Base-by-base conservation (phyloP, 1,140 invertebrate species). In the Drosophila bipectinata region DNA sequence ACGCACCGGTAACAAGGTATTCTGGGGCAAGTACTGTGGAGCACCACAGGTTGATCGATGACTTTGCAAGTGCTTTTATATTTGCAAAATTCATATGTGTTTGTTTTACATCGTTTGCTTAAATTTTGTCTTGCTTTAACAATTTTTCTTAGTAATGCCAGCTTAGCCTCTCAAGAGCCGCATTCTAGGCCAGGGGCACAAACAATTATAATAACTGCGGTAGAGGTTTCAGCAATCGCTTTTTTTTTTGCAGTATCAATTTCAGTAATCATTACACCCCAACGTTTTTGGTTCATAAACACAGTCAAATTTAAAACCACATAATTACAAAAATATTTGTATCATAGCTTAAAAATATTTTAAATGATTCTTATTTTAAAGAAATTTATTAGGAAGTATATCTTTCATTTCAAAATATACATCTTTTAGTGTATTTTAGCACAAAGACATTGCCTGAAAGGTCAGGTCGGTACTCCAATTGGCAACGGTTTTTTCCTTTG, bases 211-310 rank as follows among this genome's bases (percentile, higher is more conserved):
- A 55, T 49, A 26, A 51, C 39, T 37, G 44, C 10, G 39, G 51
- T 32, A n/a, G 15, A 41, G 37, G 37, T 24, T 39, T 30, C 45
- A 49, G 55, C 18, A 57, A 39, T 51, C 37, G 51, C 30, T 30
- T 55, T 58, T 54, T 58, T 54, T 59, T 26, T 52, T 54, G 72
- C 77, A 77, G 79, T 77, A 79, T 79, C 67, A 79, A 77, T 77
- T 76, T 56, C 32, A 44, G 56, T 57, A 57, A 56, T 79, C 76
- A 37, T 72, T 67, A 72, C 76, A 79, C 72, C 79, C 62, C 63
- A 72, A 79, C 72, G 57, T 72, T 18, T 44, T 21, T 15, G 12
- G 9, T 18, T 21, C 15, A n/a, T 1, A n/a, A 47, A 1, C 26
- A 10, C 55, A 58, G 14, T 18, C 7, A 30, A n/a, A 15, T 1